Evolutionary conservation across 1,140 invertebrate species (phyloP).

Genomic region (Dufourea novaeangliae): DNA sequence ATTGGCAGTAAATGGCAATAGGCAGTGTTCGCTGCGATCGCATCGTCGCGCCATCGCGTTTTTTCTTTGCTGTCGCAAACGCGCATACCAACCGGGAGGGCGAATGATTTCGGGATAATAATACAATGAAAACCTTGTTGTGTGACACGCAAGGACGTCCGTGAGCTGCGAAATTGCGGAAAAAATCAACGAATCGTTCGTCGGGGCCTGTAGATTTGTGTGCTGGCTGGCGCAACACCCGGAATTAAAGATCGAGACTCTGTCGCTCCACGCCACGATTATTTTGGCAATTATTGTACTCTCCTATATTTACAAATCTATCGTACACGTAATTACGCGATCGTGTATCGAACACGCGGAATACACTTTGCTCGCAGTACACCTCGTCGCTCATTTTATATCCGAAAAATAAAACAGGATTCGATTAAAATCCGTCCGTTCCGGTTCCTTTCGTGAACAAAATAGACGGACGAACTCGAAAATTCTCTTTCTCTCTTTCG

Average conservation of each 20-base stretch:
- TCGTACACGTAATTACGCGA: constrained; percentile 48
- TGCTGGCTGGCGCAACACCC: constrained; percentile 39
- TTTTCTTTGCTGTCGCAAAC: background rate
- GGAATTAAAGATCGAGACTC: constrained; percentile 51
- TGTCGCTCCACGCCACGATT: constrained; percentile 46
- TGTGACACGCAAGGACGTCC: no score
- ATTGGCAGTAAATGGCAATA: constrained; percentile 26
- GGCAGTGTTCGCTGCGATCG: constrained; percentile 16
- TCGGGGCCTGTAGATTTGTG: no score
- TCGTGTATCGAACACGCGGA: background rate
- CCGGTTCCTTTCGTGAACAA: background rate
- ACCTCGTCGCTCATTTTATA: background rate
- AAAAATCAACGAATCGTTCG: constrained; percentile 40
- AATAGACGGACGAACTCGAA: constrained; percentile 21
- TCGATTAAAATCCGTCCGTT: constrained; percentile 3
- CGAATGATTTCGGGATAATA: background rate
- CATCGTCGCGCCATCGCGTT: background rate
- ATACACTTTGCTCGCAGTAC: background rate
- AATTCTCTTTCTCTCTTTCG: background rate
- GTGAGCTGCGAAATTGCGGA: no score
- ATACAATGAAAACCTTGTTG: no score
- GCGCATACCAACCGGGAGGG: background rate
- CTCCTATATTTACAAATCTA: constrained; percentile 64
- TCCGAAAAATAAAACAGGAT: constrained; percentile 3
- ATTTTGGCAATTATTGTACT: constrained; percentile 71